phyloP scores from a whole-genome alignment of 2,888 invertebrate species.

The Athrips mouffetella region DNA sequence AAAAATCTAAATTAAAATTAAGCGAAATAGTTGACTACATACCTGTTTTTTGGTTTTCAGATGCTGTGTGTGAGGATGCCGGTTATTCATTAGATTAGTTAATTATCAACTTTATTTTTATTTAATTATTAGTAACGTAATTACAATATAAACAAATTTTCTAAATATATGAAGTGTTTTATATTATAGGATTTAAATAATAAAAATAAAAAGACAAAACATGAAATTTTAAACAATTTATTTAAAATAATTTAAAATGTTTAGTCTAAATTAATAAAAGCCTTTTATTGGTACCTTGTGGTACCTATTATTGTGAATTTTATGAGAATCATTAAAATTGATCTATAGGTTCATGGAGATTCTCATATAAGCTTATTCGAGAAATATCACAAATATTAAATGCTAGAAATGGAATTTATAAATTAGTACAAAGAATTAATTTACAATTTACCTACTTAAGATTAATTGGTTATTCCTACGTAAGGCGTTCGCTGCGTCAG shows the following conservation, averaged over 20 bases:
- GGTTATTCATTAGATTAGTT: conserved; percentile 46
- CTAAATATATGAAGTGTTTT: too few species aligned
- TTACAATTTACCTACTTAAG: not conserved
- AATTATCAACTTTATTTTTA: not conserved
- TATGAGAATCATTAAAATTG: too few species aligned
- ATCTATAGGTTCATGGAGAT: too few species aligned
- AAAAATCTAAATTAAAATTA: too few species aligned
- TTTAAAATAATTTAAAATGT: not conserved
- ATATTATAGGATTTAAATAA: too few species aligned
- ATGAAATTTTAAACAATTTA: not conserved
- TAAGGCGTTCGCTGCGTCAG: too few species aligned
- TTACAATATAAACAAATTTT: not conserved
- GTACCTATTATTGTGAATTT: not conserved
- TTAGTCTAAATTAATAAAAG: not conserved
- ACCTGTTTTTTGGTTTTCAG: conserved; percentile 48
- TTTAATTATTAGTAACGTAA: not conserved
- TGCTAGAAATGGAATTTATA: not conserved
- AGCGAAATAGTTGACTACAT: too few species aligned
- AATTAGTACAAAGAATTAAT: not conserved
- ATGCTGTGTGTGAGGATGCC: conserved; percentile 70
- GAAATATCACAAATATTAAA: not conserved
- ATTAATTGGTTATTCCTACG: too few species aligned
- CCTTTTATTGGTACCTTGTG: not conserved
- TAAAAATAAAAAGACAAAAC: not conserved
- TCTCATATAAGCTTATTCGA: not conserved